Evolutionary conservation across 2,113 vertebrate genomes (phyloP).

Genomic region (Macrotis lagotis): DNA sequence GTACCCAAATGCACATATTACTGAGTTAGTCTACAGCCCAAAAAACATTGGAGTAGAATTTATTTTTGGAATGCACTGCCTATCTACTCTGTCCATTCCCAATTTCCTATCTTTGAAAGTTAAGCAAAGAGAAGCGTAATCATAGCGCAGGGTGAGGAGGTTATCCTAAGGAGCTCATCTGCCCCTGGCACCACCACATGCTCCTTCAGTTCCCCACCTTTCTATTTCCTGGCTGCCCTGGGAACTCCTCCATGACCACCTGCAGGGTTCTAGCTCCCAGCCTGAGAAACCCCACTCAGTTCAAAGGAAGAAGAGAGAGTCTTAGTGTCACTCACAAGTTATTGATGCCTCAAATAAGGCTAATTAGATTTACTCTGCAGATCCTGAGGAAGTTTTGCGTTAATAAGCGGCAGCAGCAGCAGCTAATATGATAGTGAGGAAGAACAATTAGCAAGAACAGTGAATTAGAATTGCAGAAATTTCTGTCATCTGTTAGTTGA

Average conservation of each 20-base stretch:
- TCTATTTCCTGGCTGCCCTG: not conserved
- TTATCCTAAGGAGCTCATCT: not conserved
- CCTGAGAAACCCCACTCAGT: conserved; percentile 26
- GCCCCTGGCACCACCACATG: not conserved
- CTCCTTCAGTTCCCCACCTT: not conserved
- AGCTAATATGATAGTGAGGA: not conserved
- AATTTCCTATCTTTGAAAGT: not conserved
- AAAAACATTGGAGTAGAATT: not conserved
- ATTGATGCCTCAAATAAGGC: conserved; percentile 35
- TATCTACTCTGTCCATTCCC: not conserved
- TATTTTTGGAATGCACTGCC: not conserved
- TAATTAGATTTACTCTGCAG: conserved; percentile 3
- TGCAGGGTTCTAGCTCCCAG: not conserved
- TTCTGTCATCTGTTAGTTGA: not conserved
- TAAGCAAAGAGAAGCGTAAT: not conserved
- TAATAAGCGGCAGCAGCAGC: not conserved
- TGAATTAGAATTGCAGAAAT: not conserved
- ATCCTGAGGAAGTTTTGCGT: not conserved
- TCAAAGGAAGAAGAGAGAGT: not conserved
- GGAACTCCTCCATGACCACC: not conserved
- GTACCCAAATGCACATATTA: not conserved
- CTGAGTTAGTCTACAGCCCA: not conserved
- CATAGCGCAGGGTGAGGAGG: not conserved
- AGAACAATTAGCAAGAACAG: not conserved
- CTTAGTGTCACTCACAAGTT: conserved; percentile 21